Conservation (phyloP, 2,888 invertebrate species). For the Rotaria sp. region DNA sequence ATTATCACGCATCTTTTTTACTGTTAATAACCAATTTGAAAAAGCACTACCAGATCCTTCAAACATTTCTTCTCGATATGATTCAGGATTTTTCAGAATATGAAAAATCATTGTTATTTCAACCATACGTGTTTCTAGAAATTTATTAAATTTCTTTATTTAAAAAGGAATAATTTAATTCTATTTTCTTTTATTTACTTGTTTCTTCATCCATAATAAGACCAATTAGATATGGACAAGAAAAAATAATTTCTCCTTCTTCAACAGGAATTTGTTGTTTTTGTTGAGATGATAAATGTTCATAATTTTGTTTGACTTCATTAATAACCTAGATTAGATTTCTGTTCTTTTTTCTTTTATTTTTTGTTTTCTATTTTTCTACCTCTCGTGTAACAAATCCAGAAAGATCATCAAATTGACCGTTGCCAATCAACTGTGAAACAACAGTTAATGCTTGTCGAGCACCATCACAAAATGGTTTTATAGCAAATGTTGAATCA, state of each 20-base stretch:
- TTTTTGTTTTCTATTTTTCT: background rate
- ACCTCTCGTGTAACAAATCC: background rate
- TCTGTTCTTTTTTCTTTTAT: background rate
- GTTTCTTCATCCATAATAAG: background rate
- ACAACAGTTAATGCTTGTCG: background rate
- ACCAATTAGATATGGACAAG: background rate
- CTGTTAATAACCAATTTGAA: background rate
- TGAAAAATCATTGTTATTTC: constrained; percentile 25
- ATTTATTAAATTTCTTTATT: fast-evolving
- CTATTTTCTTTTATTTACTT: background rate
- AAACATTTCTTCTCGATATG: background rate
- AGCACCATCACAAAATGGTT: constrained; percentile 3
- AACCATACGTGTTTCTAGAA: background rate
- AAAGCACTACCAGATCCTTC: background rate
- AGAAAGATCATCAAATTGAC: constrained; percentile 10
- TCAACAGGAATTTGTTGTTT: background rate
- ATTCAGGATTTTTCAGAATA: background rate
- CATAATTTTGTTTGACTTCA: constrained; percentile 1
- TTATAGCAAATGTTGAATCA: constrained; percentile 1
- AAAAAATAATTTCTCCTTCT: background rate
- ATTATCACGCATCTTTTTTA: background rate
- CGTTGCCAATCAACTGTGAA: background rate
- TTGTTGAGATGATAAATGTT: background rate
- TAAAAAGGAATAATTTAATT: background rate
- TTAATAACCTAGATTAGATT: background rate